Percentiles rank a stretch among this genome's conserved stretches.
These are phyloP conservation scores for Allacma fusca DNA, from an alignment of 2,888 invertebrate species.

Conservation along the genomic window DNA sequence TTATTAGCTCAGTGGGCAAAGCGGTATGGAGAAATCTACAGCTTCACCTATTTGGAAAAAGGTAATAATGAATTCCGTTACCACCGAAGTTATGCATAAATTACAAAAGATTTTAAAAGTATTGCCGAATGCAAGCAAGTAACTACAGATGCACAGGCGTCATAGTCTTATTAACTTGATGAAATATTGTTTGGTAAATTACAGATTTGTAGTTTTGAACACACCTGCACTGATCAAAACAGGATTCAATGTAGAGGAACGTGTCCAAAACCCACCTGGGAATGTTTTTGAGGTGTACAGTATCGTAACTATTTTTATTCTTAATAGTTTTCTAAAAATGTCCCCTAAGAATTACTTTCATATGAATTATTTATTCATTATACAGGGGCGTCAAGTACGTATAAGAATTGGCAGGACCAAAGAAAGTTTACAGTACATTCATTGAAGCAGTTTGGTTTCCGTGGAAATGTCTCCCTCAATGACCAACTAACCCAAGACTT, in stretches of 20 bases:
- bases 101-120: no score
- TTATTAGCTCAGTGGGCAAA: not conserved
- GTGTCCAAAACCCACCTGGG: not conserved
- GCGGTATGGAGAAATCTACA: not conserved
- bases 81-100: no score
- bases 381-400: not conserved
- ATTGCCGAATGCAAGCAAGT: no score
- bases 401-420: not conserved
- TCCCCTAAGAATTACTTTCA: no score
- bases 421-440: not conserved
- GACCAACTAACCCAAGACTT: not conserved
- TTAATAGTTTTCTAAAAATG: no score
- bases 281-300: not conserved
- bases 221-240: not conserved
- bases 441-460: not conserved
- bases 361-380: no score
- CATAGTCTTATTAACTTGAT: not conserved
- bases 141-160: no score
- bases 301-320: not conserved
- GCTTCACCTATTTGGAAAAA: not conserved
- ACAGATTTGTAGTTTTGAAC: not conserved
- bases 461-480: not conserved
- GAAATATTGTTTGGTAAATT: not conserved
- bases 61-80: not conserved
- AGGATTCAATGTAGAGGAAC: not conserved